Evolutionary conservation across 2,888 invertebrate genomes (phyloP).

Genomic region (Pegoplata infirma): DNA sequence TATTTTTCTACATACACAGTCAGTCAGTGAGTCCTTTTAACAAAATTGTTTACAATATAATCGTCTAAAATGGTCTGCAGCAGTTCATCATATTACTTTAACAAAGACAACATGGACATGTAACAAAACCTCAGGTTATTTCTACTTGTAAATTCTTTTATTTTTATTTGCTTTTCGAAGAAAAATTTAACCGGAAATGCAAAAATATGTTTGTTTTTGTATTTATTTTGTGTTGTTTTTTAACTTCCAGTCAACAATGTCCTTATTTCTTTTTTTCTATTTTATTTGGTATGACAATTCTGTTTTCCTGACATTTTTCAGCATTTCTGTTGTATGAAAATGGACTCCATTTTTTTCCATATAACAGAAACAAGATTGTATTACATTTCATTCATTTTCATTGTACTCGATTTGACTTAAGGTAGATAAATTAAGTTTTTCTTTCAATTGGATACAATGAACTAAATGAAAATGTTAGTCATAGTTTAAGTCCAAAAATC

Average conservation of each 20-base stretch:
- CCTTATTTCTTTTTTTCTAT: no score
- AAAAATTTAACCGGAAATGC: conserved; percentile 50
- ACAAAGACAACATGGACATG: conserved; percentile 18
- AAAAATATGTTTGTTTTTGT: conserved; percentile 34
- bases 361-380: background rate
- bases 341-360: background rate
- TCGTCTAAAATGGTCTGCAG: conserved; percentile 8
- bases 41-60: conserved; percentile 49
- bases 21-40: conserved; percentile 12
- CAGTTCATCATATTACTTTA: conserved; percentile 27
- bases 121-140: conserved; percentile 42
- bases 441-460: no score
- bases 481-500: no score
- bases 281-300: background rate
- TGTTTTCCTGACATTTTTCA: background rate
- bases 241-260: background rate
- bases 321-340: background rate
- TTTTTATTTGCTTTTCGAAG: conserved; percentile 2
- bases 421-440: no score
- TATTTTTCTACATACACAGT: no score
- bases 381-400: background rate
- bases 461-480: no score
- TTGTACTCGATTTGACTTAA: no score
- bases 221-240: background rate
- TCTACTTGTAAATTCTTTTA: background rate